These are phyloP conservation scores for Halcyon leucocephala DNA, from an alignment of 2,797 vertebrate genomes.

Conservation along the genomic window DNA sequence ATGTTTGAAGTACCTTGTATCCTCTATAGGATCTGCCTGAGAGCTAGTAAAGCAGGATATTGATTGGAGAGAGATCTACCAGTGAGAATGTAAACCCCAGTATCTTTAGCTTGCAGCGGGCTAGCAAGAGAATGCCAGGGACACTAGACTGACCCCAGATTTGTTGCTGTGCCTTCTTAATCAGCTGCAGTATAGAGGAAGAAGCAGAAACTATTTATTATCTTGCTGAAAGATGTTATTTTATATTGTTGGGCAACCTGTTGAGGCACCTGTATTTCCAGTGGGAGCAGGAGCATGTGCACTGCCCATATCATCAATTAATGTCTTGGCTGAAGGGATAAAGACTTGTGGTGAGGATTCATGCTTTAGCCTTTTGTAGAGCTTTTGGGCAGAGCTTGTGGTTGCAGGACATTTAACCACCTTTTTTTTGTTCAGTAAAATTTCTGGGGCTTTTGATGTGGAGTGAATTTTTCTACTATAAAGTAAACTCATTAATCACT, in stretches of 20 bases:
- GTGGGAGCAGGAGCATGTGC: fast-evolving
- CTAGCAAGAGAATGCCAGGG: background rate
- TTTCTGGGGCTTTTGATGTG: background rate
- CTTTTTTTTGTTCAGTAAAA: background rate
- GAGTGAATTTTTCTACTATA: background rate
- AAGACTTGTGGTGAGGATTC: background rate
- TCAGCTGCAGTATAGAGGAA: background rate
- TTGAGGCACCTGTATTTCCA: background rate
- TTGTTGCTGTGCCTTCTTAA: background rate
- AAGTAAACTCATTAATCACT: background rate
- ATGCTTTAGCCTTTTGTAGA: background rate
- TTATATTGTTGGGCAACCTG: background rate
- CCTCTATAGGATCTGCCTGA: background rate
- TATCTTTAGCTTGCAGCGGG: background rate
- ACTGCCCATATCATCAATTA: fast-evolving
- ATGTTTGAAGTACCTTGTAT: background rate
- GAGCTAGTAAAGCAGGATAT: background rate
- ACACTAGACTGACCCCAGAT: background rate
- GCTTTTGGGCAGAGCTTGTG: background rate
- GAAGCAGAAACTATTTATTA: background rate
- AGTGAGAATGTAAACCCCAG: background rate
- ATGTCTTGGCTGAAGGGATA: background rate
- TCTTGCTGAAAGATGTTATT: background rate
- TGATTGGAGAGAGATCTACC: background rate
- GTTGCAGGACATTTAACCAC: background rate